Conservation (phyloP, 2,888 invertebrate species). For the Dynastes tityus region DNA sequence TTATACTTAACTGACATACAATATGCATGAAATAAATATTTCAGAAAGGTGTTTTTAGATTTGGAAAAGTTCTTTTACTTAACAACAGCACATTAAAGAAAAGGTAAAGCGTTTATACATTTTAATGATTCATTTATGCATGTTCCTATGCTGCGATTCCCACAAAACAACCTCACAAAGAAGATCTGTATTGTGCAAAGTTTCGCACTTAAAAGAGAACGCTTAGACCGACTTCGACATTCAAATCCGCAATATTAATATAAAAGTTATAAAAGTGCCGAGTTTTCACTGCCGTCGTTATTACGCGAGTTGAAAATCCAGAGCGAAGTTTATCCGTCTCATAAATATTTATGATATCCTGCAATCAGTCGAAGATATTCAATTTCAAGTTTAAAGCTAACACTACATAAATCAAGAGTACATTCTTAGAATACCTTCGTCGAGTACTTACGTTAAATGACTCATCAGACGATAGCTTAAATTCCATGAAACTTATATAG, state of each 20-base stretch:
- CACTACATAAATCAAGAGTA: constrained; percentile 9
- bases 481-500: neutral
- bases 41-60: too few relatives aligned
- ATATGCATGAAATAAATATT: too few relatives aligned
- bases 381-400: constrained; percentile 22
- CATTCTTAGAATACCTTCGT: neutral
- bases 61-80: too few relatives aligned
- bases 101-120: too few relatives aligned
- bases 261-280: constrained; percentile 17
- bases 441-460: neutral
- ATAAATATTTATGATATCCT: constrained; percentile 20
- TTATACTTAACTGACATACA: too few relatives aligned
- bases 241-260: constrained; percentile 9
- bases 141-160: too few relatives aligned
- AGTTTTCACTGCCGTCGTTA: constrained; percentile 5
- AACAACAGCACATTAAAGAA: too few relatives aligned
- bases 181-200: neutral
- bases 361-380: constrained; percentile 18
- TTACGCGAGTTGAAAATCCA: neutral
- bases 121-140: too few relatives aligned
- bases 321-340: neutral
- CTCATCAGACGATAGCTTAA: neutral
- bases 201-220: constrained; percentile 3
- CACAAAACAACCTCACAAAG: neutral
- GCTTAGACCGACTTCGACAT: neutral